Evolutionary conservation across 2,888 invertebrate species (phyloP).

Genomic region (Sphaeridia pumilis): DNA sequence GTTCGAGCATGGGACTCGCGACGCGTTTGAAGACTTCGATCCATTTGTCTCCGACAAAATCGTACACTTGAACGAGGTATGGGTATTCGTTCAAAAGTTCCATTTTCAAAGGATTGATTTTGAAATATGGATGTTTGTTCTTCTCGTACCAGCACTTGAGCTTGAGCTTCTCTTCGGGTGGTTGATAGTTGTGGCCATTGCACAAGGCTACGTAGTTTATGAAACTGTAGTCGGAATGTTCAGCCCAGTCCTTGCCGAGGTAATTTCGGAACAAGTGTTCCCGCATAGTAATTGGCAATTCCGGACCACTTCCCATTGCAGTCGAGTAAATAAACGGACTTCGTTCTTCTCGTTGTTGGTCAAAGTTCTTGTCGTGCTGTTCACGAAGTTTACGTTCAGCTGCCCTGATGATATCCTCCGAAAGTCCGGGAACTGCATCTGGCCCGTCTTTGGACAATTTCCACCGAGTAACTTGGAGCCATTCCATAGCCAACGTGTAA

Average conservation of each 20-base stretch:
- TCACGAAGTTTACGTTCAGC: conserved; percentile 10
- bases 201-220: conserved; percentile 33
- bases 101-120: conserved; percentile 21
- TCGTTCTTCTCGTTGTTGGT: conserved; percentile 13
- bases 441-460: conserved; percentile 23
- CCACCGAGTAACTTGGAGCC: conserved; percentile 29
- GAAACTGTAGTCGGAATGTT: conserved; percentile 20
- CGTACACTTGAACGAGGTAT: conserved; percentile 18
- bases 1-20: conserved; percentile 24
- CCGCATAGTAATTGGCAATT: conserved; percentile 11
- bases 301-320: conserved; percentile 3
- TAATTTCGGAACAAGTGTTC: conserved; percentile 10
- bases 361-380: conserved; percentile 32
- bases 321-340: conserved; percentile 13
- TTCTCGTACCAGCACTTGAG: conserved; percentile 20
- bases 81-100: conserved; percentile 20
- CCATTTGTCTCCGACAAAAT: conserved; percentile 27
- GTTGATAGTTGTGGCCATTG: conserved; percentile 27
- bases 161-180: conserved; percentile 6
- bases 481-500: conserved; percentile 33
- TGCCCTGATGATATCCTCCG: conserved; percentile 9
- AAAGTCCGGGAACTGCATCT: conserved; percentile 7
- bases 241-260: conserved; percentile 13
- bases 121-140: conserved; percentile 16
- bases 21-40: conserved; percentile 20